These are phyloP conservation scores for Helarctos malayanus DNA, from an alignment of 2,797 vertebrate genomes.

Conservation along the genomic window DNA sequence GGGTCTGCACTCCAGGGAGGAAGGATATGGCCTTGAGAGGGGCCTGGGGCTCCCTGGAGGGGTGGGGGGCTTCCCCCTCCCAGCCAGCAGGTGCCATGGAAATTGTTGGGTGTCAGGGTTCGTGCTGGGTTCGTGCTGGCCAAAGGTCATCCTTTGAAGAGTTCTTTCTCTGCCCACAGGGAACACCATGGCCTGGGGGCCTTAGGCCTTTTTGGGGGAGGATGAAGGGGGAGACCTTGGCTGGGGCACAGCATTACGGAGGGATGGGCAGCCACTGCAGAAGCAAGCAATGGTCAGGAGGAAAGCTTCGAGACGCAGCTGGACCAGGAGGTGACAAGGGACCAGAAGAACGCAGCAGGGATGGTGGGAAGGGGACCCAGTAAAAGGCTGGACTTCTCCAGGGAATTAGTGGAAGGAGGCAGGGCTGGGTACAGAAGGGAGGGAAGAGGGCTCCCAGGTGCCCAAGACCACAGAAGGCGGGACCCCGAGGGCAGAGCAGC, in stretches of 20 bases:
- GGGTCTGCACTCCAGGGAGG: not conserved
- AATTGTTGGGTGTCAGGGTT: not conserved
- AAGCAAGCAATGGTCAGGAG: not conserved
- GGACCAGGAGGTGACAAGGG: not conserved
- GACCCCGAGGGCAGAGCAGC: accelerated
- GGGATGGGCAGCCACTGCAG: accelerated
- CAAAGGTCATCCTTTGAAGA: not conserved
- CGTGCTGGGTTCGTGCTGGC: not conserved
- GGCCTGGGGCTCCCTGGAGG: not conserved
- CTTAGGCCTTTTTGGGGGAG: too few species aligned
- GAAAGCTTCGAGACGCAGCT: not conserved
- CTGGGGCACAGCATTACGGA: not conserved
- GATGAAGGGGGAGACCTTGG: not conserved
- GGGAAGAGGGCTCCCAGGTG: not conserved
- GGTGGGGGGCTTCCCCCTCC: not conserved
- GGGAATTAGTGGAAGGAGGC: not conserved
- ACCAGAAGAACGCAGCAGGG: not conserved
- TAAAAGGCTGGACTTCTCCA: too few species aligned
- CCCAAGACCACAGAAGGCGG: accelerated
- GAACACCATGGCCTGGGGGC: not conserved
- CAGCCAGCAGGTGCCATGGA: not conserved
- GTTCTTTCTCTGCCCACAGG: not conserved
- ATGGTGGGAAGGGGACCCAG: not conserved
- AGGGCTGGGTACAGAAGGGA: too few species aligned
- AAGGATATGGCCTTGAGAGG: not conserved